Evolutionary conservation across 2,797 vertebrate genomes (phyloP).

Genomic region (Podarcis lilfordi): DNA sequence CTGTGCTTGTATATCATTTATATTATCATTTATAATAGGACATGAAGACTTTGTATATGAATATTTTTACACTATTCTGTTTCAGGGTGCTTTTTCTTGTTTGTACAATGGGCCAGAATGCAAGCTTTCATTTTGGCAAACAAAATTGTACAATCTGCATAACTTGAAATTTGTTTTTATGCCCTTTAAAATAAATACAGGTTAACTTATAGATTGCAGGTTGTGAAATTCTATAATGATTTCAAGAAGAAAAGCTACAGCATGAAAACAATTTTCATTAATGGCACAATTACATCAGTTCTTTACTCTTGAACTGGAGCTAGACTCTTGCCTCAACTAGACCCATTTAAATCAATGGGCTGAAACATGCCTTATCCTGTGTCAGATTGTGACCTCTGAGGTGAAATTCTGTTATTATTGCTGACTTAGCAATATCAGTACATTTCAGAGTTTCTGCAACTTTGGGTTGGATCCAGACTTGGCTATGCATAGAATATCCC

Average conservation of each 20-base stretch:
- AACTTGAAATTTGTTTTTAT: constrained; percentile 15
- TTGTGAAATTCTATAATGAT: constrained; percentile 2
- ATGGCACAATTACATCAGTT: neutral
- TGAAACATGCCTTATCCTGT: too few species aligned
- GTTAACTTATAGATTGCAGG: constrained; percentile 8
- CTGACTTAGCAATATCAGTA: constrained; percentile 47
- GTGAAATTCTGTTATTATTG: neutral
- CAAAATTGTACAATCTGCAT: constrained; percentile 27
- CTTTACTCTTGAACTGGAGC: neutral
- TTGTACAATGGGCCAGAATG: neutral
- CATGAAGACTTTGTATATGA: neutral
- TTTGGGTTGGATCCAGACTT: too few species aligned
- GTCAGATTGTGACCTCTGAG: neutral
- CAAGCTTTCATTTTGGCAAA: constrained; percentile 62
- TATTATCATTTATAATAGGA: too few species aligned
- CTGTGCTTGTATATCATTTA: neutral
- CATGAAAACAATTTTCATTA: constrained; percentile 10
- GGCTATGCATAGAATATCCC: too few species aligned
- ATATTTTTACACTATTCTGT: neutral
- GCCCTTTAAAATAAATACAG: constrained; percentile 5
- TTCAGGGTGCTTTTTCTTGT: neutral
- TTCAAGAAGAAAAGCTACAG: constrained; percentile 11
- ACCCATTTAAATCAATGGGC: too few species aligned
- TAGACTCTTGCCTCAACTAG: too few species aligned
- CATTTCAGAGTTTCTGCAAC: constrained; percentile 52